Conservation (phyloP, 2,888 invertebrate species). For the Bimastos eiseni region DNA sequence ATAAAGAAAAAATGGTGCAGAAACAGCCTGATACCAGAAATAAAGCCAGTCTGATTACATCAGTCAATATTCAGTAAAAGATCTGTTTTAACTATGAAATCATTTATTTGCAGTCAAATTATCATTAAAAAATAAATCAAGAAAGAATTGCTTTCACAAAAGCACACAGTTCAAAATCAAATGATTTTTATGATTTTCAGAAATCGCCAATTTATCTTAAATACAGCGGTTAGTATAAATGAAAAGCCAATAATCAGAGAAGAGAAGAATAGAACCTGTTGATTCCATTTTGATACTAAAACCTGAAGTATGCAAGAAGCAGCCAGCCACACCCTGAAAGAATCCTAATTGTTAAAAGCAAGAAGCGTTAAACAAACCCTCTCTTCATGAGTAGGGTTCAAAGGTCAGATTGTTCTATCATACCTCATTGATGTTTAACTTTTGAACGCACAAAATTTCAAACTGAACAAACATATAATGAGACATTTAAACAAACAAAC, state of each 20-base stretch:
- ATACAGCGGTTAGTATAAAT: neutral
- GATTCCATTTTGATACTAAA: neutral
- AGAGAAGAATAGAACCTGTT: neutral
- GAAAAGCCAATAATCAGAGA: neutral
- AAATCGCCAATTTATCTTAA: neutral
- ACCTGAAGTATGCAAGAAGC: neutral
- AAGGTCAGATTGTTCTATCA: neutral
- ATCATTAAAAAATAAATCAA: neutral
- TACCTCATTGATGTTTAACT: constrained; percentile 14
- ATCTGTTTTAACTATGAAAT: neutral
- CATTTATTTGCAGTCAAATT: neutral
- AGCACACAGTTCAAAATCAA: neutral
- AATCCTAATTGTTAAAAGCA: constrained; percentile 5
- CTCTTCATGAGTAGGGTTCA: neutral
- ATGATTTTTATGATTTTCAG: neutral
- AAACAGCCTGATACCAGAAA: neutral
- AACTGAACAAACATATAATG: constrained; percentile 22
- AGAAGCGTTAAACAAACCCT: neutral
- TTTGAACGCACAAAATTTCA: constrained; percentile 19
- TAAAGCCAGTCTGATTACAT: neutral
- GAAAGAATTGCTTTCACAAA: neutral
- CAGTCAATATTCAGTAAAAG: neutral
- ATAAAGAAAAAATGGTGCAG: neutral
- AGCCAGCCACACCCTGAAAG: neutral
- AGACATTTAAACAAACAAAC: neutral